Evolutionary conservation across 2,797 vertebrate genomes (phyloP).

Genomic region (Tenualosa thibaudeaui): DNA sequence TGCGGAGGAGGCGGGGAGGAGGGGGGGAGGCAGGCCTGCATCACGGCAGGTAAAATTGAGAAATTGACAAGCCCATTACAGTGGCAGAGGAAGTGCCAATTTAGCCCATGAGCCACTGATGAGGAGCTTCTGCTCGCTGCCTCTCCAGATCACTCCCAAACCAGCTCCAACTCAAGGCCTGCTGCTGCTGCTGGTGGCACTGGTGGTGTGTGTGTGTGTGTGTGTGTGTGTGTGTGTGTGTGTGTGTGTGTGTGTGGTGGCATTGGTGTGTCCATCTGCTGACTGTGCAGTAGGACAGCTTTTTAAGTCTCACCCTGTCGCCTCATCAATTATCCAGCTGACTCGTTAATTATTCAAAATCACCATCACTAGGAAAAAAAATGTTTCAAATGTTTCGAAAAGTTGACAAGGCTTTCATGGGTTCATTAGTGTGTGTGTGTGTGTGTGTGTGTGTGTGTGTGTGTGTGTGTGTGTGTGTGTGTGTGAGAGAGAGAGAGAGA

Average conservation of each 20-base stretch:
- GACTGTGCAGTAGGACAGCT: no score
- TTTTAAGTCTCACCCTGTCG: background rate
- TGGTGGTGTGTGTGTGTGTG: background rate
- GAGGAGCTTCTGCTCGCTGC: background rate
- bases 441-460: no score
- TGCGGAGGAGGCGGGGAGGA: background rate
- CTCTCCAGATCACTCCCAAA: no score
- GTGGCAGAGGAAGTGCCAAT: slow-evolving; percentile 4
- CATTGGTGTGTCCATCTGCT: background rate
- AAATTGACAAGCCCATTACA: slow-evolving; percentile 9
- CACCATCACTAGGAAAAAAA: background rate
- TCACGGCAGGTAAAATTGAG: slow-evolving; percentile 15
- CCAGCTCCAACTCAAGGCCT: background rate
- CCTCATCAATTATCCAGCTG: background rate
- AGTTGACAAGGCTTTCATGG: background rate
- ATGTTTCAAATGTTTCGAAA: background rate
- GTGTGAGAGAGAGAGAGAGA: no score
- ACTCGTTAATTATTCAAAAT: slow-evolving; percentile 15
- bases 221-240: background rate
- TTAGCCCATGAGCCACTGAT: background rate
- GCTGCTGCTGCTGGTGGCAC: background rate
- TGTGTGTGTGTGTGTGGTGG: background rate
- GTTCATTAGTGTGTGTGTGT: background rate
- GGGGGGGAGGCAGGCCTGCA: background rate
- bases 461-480: no score